A percentile compares a stretch with the other conserved stretches of the same genome.
Evolutionary conservation across 2,888 invertebrate species (phyloP).

Genomic region (Melanostoma mellinum): DNA sequence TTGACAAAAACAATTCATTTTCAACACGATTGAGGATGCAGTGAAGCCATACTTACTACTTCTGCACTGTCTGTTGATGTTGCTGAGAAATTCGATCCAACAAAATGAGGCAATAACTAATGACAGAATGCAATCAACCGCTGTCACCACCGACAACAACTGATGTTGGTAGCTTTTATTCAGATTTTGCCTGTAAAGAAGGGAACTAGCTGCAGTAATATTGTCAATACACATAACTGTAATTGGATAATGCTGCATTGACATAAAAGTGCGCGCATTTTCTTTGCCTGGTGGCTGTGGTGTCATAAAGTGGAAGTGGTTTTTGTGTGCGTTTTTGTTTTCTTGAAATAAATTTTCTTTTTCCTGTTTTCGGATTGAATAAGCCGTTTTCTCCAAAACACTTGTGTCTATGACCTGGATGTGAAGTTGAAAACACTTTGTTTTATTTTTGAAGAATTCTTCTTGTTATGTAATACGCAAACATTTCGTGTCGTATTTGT

Average conservation of each 20-base stretch:
- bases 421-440: slow-evolving; percentile 40
- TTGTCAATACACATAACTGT: slow-evolving; percentile 59
- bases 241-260: slow-evolving; percentile 63
- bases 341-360: slow-evolving; percentile 36
- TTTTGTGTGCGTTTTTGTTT: slow-evolving; percentile 25
- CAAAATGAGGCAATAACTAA: slow-evolving; percentile 24
- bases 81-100: slow-evolving; percentile 51
- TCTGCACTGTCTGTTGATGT: slow-evolving; percentile 4
- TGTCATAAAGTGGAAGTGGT: slow-evolving; percentile 59
- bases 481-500: slow-evolving; percentile 14
- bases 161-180: slow-evolving; percentile 4
- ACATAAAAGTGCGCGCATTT: slow-evolving; percentile 30
- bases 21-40: slow-evolving; percentile 67
- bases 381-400: slow-evolving; percentile 26
- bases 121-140: slow-evolving; percentile 50
- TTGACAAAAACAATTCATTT: slow-evolving; percentile 42
- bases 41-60: slow-evolving; percentile 62
- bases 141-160: slow-evolving; percentile 20
- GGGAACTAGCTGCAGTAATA: neutral
- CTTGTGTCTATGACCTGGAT: slow-evolving; percentile 66
- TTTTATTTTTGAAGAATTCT: slow-evolving; percentile 29
- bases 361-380: slow-evolving; percentile 50
- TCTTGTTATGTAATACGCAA: slow-evolving; percentile 38
- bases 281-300: slow-evolving; percentile 7
- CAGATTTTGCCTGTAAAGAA: slow-evolving; percentile 6